Base-by-base conservation (phyloP, 1,140 invertebrate species). In the Cryptotermes secundus region DNA sequence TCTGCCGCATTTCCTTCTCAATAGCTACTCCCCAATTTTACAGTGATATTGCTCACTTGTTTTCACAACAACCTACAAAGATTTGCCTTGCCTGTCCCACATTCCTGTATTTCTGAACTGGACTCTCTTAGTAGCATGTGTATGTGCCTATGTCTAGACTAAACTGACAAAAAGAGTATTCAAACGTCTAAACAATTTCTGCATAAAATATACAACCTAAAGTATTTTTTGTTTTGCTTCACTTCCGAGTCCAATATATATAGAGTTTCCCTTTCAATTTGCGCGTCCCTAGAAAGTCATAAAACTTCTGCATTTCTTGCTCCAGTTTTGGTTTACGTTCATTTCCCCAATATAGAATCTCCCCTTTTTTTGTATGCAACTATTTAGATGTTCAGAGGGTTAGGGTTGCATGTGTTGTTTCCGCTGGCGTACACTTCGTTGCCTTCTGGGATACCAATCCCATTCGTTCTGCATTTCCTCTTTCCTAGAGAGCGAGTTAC, bases 251-350 rank as follows among this genome's bases (percentile, higher is more conserved):
- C 59, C 59, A 72, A 72, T 72, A 72, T 9, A 26, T 16, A 26
- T 16, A 72, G 2, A 12, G 26, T n/a, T n/a, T 72, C 31, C 26
- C n/a, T 72, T 72, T 72, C 26, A 72, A 72, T 72, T 72, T 72
- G 26, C 59, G 59, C 59, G 59, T 72, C 59, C 59, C 59, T n/a
- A 7, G 14, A 31, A 72, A 72, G 59, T 16, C 26, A 72, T 72
- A 72, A 72, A 72, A 72, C 26, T 65, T 72, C 59, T 72, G 26
- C 9, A 72, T n/a, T 72, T 72, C 59, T 72, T 72, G 59, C 59
- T 72, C 59, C 59, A 72, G 26, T 72, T 72, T 72, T n/a, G 26
- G 59, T 72, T 72, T 72, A 72, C 59, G n/a, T n/a, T 31, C 59
- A 31, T n/a, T 59, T 59, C 53, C 53, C 53, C 53, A 59, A 19